Evolutionary conservation across 2,797 vertebrate genomes (phyloP).

Genomic region (Nothura maculosa): DNA sequence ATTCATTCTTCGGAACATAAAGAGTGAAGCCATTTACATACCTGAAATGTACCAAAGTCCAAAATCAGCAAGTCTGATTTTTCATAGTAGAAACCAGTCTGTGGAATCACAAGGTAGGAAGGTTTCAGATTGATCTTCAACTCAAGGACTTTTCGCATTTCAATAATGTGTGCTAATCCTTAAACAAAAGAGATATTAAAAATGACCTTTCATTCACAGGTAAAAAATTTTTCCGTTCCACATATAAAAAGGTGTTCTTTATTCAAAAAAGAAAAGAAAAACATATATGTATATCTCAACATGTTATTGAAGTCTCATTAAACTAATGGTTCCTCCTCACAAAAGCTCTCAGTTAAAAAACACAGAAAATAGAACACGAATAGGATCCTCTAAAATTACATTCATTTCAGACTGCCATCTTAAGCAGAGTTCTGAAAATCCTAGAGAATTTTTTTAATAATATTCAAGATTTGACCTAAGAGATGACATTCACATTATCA

Average conservation of each 20-base stretch:
- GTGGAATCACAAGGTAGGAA: conserved; percentile 92
- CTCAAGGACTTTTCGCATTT: conserved; percentile 93
- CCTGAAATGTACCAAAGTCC: conserved; percentile 94
- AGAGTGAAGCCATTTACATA: conserved; percentile 36
- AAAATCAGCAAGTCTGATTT: conserved; percentile 89
- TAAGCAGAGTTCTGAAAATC: not conserved
- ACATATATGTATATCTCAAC: not conserved
- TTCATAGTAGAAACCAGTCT: conserved; percentile 87
- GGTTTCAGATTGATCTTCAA: conserved; percentile 92
- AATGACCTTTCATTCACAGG: not conserved
- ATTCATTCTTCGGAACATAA: not conserved
- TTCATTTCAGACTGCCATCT: not conserved
- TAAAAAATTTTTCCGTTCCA: not conserved
- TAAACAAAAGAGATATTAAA: conserved; percentile 23
- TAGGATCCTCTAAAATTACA: not conserved
- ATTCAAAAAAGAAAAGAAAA: not conserved
- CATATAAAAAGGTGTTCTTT: not conserved
- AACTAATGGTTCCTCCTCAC: not conserved
- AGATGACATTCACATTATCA: not conserved
- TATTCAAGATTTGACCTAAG: not conserved
- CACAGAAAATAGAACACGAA: not conserved
- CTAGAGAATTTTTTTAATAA: not conserved
- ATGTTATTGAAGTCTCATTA: not conserved
- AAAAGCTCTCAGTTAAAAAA: not conserved
- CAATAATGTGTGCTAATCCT: conserved; percentile 94